Base-by-base conservation (phyloP, 92 coral and sea anemone genomes). In the Paragorgia papillata region DNA sequence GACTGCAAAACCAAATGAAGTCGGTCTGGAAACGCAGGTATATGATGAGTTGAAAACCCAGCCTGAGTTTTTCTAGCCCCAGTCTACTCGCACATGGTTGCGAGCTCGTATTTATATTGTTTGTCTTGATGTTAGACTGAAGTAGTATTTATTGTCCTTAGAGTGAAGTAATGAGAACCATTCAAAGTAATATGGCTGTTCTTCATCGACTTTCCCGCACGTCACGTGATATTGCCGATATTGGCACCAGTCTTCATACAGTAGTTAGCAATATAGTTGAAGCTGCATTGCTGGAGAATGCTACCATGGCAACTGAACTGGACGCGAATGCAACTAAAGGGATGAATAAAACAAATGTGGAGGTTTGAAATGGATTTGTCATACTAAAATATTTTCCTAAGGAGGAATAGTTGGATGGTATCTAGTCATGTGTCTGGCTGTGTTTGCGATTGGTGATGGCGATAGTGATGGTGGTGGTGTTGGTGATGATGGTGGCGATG, bases 11-110 rank as follows among this genome's bases (percentile, higher is more conserved):
- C 80, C 96, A 12, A 94, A 79, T 33, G 97, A 93, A 57, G 84
- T 90, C 39, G 74, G 85, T 26, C 90, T 86, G n/a, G 89, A 89
- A 34, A 92, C 93, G 3, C 97, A 93, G 97, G 97, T 93, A 73
- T 3, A 41, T 13, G 9, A 0, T 3, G 71, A 7, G n/a, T 8
- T 26, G 46, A 12, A 58, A 17, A 58, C 26, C n/a, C n/a, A n/a
- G n/a, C n/a, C n/a, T n/a, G n/a, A n/a, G n/a, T n/a, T n/a, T n/a
- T n/a, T n/a, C n/a, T n/a, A n/a, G n/a, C n/a, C n/a, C n/a, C n/a
- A n/a, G n/a, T n/a, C n/a, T n/a, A n/a, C n/a, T n/a, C n/a, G n/a
- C n/a, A n/a, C n/a, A n/a, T n/a, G n/a, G n/a, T n/a, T n/a, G n/a
- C n/a, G n/a, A n/a, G n/a, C n/a, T n/a, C n/a, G n/a, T n/a, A n/a